These are phyloP conservation scores for Brachynemurus nebulosus DNA, from an alignment of 2,888 invertebrate species.

Conservation along the genomic window DNA sequence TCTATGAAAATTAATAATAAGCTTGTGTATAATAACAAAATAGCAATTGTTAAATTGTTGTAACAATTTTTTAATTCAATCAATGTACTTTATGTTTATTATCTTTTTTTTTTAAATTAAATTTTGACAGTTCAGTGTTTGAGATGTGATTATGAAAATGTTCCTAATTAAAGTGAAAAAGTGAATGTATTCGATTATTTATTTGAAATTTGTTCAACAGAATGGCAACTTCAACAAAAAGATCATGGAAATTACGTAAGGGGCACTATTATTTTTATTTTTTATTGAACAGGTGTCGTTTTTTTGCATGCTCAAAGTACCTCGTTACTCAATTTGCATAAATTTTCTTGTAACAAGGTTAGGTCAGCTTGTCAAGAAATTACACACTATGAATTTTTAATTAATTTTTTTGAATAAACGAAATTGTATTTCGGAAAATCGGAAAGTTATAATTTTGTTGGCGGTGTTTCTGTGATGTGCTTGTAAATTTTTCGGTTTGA, in stretches of 20 bases:
- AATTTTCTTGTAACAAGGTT: slow-evolving; percentile 2
- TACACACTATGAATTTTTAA: too few species aligned
- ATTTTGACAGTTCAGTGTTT: slow-evolving; percentile 1
- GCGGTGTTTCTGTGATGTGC: too few species aligned
- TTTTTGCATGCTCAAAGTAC: background rate
- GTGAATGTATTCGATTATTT: slow-evolving; percentile 6
- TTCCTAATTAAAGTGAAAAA: slow-evolving; percentile 1
- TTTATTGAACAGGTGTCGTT: background rate
- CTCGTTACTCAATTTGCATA: slow-evolving; percentile 1
- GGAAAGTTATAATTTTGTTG: too few species aligned
- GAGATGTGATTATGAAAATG: slow-evolving; percentile 3
- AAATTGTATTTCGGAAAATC: too few species aligned
- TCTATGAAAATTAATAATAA: background rate
- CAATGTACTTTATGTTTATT: too few species aligned
- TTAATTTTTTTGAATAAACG: too few species aligned
- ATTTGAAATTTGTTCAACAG: slow-evolving; percentile 10
- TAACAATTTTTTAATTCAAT: too few species aligned
- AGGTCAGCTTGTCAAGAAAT: too few species aligned
- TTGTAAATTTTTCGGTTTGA: too few species aligned
- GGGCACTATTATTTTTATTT: slow-evolving; percentile 21
- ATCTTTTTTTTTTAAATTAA: background rate
- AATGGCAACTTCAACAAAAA: slow-evolving; percentile 35
- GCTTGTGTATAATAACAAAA: too few species aligned
- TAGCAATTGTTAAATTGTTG: slow-evolving; percentile 2
- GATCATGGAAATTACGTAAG: slow-evolving; percentile 78